Evolutionary conservation across 2,888 invertebrate genomes (phyloP).

Genomic region (Eupithecia subfuscata): DNA sequence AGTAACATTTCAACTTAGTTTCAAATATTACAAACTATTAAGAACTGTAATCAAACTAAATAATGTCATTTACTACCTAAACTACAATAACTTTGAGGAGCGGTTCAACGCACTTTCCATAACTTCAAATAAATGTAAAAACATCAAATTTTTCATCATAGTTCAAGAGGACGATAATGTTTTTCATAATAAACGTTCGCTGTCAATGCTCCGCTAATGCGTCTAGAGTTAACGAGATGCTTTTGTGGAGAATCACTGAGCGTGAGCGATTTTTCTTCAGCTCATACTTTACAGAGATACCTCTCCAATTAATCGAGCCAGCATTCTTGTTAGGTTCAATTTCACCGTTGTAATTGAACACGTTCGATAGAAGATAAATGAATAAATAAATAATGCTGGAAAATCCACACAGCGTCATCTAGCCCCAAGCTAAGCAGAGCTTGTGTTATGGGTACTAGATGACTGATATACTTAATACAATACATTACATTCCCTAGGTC

Average conservation of each 20-base stretch:
- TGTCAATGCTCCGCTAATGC: conserved; percentile 46
- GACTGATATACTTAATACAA: no score
- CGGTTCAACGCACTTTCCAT: not conserved
- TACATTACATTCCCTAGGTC: no score
- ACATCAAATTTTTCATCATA: not conserved
- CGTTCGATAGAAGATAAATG: no score
- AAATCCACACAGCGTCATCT: no score
- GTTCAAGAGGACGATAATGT: conserved; percentile 25
- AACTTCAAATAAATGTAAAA: not conserved
- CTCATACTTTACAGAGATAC: conserved; percentile 22
- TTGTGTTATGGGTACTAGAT: no score
- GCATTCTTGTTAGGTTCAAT: not conserved
- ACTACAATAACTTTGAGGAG: not conserved
- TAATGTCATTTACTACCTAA: not conserved
- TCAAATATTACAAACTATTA: no score
- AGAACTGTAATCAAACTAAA: not conserved
- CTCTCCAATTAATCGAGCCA: conserved; percentile 18
- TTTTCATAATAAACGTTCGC: conserved; percentile 35
- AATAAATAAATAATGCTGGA: no score
- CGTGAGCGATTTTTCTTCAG: conserved; percentile 25
- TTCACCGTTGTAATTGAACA: no score
- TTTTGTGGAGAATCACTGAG: conserved; percentile 43
- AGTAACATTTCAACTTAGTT: no score
- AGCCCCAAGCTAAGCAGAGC: no score
- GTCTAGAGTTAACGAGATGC: conserved; percentile 45